Percentiles rank a stretch among this genome's conserved stretches.
phyloP scores from a whole-genome alignment of 2,888 invertebrate genomes.

The Caenorhabditis wallacei region DNA sequence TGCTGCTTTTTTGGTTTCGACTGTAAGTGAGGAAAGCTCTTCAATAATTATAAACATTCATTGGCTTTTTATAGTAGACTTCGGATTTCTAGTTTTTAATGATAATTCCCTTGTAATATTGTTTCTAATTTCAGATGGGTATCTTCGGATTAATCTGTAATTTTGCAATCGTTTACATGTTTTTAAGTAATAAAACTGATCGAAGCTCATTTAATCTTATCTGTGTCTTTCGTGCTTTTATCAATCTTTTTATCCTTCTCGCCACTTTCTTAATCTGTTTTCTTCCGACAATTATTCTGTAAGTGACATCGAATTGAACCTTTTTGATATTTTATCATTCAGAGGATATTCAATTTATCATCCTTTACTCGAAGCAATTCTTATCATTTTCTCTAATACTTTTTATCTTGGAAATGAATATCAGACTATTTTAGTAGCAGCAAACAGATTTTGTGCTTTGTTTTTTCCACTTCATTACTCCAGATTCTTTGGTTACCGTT shows the following conservation, averaged over 20 bases:
- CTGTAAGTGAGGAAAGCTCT: constrained; percentile 4
- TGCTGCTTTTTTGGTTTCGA: constrained; percentile 11
- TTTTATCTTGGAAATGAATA: constrained; percentile 50
- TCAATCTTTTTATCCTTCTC: constrained; percentile 27
- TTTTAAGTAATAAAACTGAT: constrained; percentile 22
- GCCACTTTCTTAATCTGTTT: constrained; percentile 22
- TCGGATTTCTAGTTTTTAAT: no score
- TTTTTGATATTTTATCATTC: not conserved
- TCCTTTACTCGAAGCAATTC: constrained; percentile 8
- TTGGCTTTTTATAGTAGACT: no score
- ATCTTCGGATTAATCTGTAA: constrained; percentile 24
- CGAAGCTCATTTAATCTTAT: constrained; percentile 43
- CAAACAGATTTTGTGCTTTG: constrained; percentile 29
- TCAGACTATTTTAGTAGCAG: constrained; percentile 41
- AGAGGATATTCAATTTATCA: constrained; percentile 17
- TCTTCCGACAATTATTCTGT: constrained; percentile 16
- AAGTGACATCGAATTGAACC: not conserved
- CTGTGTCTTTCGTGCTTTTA: constrained; percentile 27
- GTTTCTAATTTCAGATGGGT: constrained; percentile 41
- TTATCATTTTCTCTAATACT: constrained; percentile 24
- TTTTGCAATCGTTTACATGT: constrained; percentile 21
- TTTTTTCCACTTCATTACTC: constrained; percentile 40
- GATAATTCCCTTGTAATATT: no score
- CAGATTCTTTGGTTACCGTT: constrained; percentile 9
- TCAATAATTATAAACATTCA: no score